Base-by-base conservation (phyloP, 2,797 vertebrate species). In the Bothrops alternatus region DNA sequence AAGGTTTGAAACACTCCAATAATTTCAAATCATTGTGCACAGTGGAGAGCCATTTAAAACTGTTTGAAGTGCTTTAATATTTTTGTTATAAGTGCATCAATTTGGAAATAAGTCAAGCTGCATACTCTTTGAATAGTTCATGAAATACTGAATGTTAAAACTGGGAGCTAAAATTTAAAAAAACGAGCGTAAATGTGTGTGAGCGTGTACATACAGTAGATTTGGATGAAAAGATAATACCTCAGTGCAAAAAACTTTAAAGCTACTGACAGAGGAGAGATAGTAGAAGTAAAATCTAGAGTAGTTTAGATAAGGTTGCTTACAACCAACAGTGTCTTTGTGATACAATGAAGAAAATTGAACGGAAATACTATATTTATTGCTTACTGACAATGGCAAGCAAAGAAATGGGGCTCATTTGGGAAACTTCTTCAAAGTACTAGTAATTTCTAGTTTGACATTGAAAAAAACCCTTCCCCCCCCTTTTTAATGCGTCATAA, bases 1-100 rank as follows among this genome's bases (percentile, higher is more conserved):
- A 95, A 95, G 37, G 23, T 73, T 92, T 94, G 94, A 95, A 90
- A 93, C 91, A 94, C 47, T n/a, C 53, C 47, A 96, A 90, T 91
- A 92, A 94, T 95, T 93, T 91, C 86, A 94, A 94, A 95, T 95
- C 78, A 91, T 78, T 95, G 95, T 94, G 92, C 90, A 93, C 93
- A 93, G 90, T 88, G 88, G 94, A 95, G 94, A 94, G 89, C 92
- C 94, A 95, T 96, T 96, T 93, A 86, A 96, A 96, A 96, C 82
- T 88, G 94, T 95, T 90, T 97, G 93, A 93, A 93, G 56, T 61
- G 87, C 55, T 65, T 96, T 94, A 94, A n/a, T 93, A 94, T 96
- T 96, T 95, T 93, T 95, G 95, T 69, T 94, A 32, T 93, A 94
- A 94, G 93, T 90, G 50, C 55, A 94, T 93, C 88, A 93, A 87